These are phyloP conservation scores for Dermolepida albohirtum DNA, from an alignment of 2,888 invertebrate species.

Conservation along the genomic window DNA sequence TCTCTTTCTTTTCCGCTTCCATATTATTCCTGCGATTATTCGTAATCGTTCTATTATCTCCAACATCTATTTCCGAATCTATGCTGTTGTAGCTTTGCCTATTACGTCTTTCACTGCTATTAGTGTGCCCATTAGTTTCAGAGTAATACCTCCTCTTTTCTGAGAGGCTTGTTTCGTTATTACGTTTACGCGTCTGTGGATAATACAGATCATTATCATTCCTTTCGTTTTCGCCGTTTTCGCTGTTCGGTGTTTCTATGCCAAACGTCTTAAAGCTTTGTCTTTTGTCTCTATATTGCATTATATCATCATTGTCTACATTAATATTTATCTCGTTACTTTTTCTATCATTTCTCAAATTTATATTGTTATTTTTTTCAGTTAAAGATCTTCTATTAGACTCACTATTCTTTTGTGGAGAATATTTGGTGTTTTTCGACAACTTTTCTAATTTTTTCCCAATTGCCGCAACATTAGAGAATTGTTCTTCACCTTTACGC, in stretches of 20 bases:
- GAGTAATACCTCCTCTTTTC: conserved; percentile 58
- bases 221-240: conserved; percentile 58
- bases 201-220: conserved; percentile 50
- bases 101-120: conserved; percentile 53
- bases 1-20: conserved; percentile 55
- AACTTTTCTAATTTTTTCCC: conserved; percentile 64
- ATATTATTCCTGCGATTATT: conserved; percentile 50
- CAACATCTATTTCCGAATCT: conserved; percentile 57
- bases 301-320: conserved; percentile 55
- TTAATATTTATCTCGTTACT: conserved; percentile 44
- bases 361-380: conserved; percentile 53
- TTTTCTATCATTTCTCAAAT: conserved; percentile 51
- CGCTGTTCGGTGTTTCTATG: conserved; percentile 56
- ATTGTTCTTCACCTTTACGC: conserved; percentile 56
- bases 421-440: conserved; percentile 63
- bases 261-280: conserved; percentile 62
- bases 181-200: conserved; percentile 50
- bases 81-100: conserved; percentile 62
- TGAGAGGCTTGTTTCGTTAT: conserved; percentile 49
- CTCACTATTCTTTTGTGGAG: conserved; percentile 59
- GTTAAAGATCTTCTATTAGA: conserved; percentile 52
- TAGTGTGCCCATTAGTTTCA: conserved; percentile 52
- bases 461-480: conserved; percentile 66
- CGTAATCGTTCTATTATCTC: conserved; percentile 49
- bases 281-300: conserved; percentile 56